Evolutionary conservation across 2,113 vertebrate genomes (phyloP), one percentile per base, ranked within the genome.

Genomic region (Oryzias javanicus): DNA sequence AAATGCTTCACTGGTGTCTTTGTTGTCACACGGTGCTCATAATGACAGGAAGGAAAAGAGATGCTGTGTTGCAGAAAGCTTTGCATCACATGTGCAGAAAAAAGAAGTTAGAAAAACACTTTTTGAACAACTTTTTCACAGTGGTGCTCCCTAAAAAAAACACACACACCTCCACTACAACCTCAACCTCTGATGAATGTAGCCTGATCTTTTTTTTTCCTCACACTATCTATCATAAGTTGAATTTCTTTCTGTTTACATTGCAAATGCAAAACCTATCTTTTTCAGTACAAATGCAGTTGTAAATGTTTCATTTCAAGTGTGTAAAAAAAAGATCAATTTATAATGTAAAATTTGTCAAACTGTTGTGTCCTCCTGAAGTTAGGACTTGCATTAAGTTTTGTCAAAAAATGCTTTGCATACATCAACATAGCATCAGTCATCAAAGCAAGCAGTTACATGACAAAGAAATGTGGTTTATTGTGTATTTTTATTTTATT

Each of bases 91-190:
- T 46, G 4, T 18, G 44, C 16, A 45, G 22, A 46, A 46, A 46
- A 46, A 6, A 46, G 29, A 7, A 10, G 6, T 35, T 57, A n/a
- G 40, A 67, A 48, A 8, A 35, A 22, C 60, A 63, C 40, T 56
- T 41, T 29, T 58, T 49, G 27, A 57, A 27, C 25, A 55, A 25
- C 49, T 64, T 12, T 4, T 25, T 12, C 14, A 49, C 47, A 29
- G 42, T 63, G 64, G 55, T 82, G 79, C 74, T 85, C 42, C 52
- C 1, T 49, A 1, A 61, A 60, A 76, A 40, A 5, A 2, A 52
- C 51, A 69, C 72, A 5, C 3, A 52, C 51, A 69, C 72, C 67
- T 60, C 64, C 73, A 84, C 66, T 71, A 73, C 67, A 66, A 27
- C 14, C 60, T 48, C 57, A 59, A 46, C 49, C 69, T 58, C 55